Evolutionary conservation across 1,140 invertebrate species (phyloP).

Genomic region (Papilio polyxenes): DNA sequence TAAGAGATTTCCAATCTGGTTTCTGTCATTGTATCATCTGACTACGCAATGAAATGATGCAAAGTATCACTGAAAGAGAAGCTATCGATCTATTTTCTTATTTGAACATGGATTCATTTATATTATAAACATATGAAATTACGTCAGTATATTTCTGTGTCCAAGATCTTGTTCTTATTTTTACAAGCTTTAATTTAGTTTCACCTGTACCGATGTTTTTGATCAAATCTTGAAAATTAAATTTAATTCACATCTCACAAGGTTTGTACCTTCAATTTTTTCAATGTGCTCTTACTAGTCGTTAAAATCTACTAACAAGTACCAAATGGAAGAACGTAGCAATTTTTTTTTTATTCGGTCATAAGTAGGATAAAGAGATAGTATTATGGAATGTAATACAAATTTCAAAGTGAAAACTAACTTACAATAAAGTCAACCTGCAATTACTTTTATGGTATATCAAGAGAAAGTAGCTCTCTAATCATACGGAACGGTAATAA

Average conservation of each 20-base stretch:
- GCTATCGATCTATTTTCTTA: neutral
- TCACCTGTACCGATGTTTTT: too few relatives aligned
- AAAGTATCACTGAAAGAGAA: neutral
- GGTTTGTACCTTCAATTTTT: too few relatives aligned
- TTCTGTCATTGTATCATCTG: neutral
- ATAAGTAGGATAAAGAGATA: neutral
- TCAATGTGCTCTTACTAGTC: too few relatives aligned
- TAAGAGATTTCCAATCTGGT: constrained; percentile 10
- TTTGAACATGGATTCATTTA: neutral
- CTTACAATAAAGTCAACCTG: constrained; percentile 6
- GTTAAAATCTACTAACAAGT: too few relatives aligned
- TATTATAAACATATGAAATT: neutral
- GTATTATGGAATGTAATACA: neutral
- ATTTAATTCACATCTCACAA: too few relatives aligned
- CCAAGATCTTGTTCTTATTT: neutral
- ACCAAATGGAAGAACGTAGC: too few relatives aligned
- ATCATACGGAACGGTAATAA: constrained; percentile 33
- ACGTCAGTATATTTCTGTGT: neutral
- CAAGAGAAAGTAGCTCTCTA: constrained; percentile 34
- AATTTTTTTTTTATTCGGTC: too few relatives aligned
- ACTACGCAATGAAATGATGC: neutral
- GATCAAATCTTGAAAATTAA: too few relatives aligned
- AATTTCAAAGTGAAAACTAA: constrained; percentile 28
- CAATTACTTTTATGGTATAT: constrained; percentile 30
- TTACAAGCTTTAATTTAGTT: too few relatives aligned